These are phyloP conservation scores for Cactoblastis cactorum DNA, from an alignment of 2,888 invertebrate genomes.

Conservation along the genomic window DNA sequence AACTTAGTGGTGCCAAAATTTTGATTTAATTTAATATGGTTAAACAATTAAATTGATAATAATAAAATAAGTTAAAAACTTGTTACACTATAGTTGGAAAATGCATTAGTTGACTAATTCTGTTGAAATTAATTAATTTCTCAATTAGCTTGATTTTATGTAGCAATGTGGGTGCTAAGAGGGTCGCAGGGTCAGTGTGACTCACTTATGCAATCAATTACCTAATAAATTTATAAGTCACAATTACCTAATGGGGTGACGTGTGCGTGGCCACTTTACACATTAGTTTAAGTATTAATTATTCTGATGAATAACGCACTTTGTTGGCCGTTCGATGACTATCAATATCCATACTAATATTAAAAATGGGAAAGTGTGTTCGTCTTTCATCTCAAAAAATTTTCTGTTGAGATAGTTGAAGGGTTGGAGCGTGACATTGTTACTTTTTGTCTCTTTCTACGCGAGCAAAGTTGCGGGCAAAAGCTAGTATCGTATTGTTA, in stretches of 20 bases:
- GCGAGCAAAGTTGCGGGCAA: no score
- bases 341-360: no score
- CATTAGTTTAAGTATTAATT: background rate
- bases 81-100: background rate
- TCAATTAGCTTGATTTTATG: conserved; percentile 9
- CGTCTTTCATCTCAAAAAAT: no score
- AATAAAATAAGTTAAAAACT: background rate
- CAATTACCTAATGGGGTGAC: conserved; percentile 14
- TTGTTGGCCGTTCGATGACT: background rate
- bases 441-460: no score
- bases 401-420: no score
- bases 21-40: conserved; percentile 1
- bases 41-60: background rate
- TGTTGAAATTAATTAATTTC: conserved; percentile 7
- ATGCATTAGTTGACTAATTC: background rate
- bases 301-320: conserved; percentile 3
- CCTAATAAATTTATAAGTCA: conserved; percentile 32
- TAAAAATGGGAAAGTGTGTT: no score
- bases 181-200: conserved; percentile 42
- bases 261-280: conserved; percentile 12
- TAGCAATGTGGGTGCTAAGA: conserved; percentile 14
- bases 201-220: conserved; percentile 40
- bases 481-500: no score
- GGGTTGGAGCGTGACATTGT: no score
- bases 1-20: conserved; percentile 1